Evolutionary conservation across 1,140 invertebrate species (phyloP).

Genomic region (Euura lappo): DNA sequence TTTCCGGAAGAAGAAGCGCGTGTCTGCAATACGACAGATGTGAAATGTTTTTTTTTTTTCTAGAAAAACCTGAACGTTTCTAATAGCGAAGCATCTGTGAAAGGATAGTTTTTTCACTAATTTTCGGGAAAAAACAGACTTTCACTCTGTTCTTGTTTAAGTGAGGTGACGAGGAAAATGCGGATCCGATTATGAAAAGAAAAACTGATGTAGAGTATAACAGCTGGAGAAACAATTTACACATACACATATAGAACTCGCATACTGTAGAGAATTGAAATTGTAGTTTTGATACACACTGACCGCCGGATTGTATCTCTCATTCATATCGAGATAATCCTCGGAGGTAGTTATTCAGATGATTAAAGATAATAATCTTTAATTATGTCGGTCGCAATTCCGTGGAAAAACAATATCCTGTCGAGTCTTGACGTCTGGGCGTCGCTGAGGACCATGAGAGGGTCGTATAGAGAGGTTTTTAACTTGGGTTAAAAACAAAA

Average conservation of each 20-base stretch:
- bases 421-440: slow-evolving; percentile 25
- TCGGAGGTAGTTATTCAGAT: slow-evolving; percentile 12
- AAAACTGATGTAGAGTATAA: too few relatives aligned
- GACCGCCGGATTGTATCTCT: not conserved
- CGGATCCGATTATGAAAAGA: too few relatives aligned
- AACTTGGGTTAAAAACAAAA: slow-evolving; percentile 37
- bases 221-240: too few relatives aligned
- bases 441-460: not conserved
- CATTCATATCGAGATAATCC: not conserved
- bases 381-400: slow-evolving; percentile 17
- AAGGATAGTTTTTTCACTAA: too few relatives aligned
- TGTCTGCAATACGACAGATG: not conserved
- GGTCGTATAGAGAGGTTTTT: slow-evolving; percentile 11
- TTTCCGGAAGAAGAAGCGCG: not conserved
- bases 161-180: too few relatives aligned
- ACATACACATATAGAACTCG: too few relatives aligned
- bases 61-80: too few relatives aligned
- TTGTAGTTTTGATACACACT: too few relatives aligned
- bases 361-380: slow-evolving; percentile 21
- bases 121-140: too few relatives aligned
- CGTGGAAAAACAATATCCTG: slow-evolving; percentile 36
- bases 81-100: too few relatives aligned
- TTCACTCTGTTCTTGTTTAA: too few relatives aligned
- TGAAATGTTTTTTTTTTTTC: not conserved
- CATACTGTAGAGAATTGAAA: too few relatives aligned